Conservation (phyloP, 1,140 invertebrate species). For the Dufourea novaeangliae region DNA sequence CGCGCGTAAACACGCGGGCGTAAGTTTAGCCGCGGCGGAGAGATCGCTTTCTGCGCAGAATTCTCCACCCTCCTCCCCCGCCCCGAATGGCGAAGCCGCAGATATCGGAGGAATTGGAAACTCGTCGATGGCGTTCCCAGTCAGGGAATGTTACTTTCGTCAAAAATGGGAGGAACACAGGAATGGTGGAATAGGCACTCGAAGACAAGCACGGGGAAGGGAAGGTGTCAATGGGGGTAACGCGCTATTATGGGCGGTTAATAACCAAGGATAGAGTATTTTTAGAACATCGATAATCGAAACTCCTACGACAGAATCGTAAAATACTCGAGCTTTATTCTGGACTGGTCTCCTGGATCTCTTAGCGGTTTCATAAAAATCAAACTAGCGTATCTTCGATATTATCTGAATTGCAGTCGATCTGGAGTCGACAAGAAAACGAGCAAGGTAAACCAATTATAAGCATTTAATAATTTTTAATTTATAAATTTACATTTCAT, state of each 20-base stretch:
- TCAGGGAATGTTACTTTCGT: slow-evolving; percentile 24
- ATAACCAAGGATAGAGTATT: neutral
- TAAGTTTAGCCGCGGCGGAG: slow-evolving; percentile 34
- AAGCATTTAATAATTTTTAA: too few relatives aligned
- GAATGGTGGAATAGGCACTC: neutral
- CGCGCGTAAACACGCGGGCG: slow-evolving; percentile 26
- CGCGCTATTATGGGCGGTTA: slow-evolving; percentile 30
- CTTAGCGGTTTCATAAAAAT: too few relatives aligned
- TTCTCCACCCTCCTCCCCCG: slow-evolving; percentile 1
- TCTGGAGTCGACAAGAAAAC: too few relatives aligned
- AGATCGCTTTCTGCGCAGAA: slow-evolving; percentile 27
- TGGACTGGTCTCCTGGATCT: too few relatives aligned
- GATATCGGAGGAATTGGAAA: slow-evolving; percentile 27
- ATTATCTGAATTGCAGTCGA: too few relatives aligned
- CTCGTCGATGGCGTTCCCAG: slow-evolving; percentile 16
- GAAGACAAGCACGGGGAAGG: neutral
- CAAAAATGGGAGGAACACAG: slow-evolving; percentile 9
- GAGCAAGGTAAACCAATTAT: too few relatives aligned
- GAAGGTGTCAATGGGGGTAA: neutral
- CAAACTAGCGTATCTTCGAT: too few relatives aligned
- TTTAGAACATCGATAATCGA: neutral
- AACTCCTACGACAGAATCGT: neutral
- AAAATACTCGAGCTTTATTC: too few relatives aligned
- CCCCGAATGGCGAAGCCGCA: too few relatives aligned
- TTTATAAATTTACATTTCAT: too few relatives aligned